Conservation (phyloP, 1,140 invertebrate genomes). For the Bombyx mori region ASM3026992v2 NC_085117.1:6324001-6324500, state of each 20-base stretch:
- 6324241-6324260: constrained; percentile 99
- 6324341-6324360: background rate
- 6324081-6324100: constrained; percentile 65
- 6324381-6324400: too few relatives aligned
- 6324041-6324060: constrained; percentile 6
- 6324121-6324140: constrained; percentile 62
- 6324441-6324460: too few relatives aligned
- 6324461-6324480: too few relatives aligned
- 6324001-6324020: too few relatives aligned
- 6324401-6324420: too few relatives aligned
- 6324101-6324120: constrained; percentile 65
- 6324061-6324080: constrained; percentile 2
- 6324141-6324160: constrained; percentile 48
- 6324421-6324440: too few relatives aligned
- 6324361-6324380: too few relatives aligned
- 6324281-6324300: constrained; percentile 84
- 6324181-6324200: constrained; percentile 48
- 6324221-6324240: constrained; percentile 97
- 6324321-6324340: constrained; percentile 53
- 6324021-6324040: too few relatives aligned
- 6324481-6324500: too few relatives aligned
- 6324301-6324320: constrained; percentile 41
- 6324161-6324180: constrained; percentile 29
- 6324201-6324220: constrained; percentile 93
- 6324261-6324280: constrained; percentile 96